Evolutionary conservation across 2,888 invertebrate genomes (phyloP).

Genomic region (Cantharis rustica): DNA sequence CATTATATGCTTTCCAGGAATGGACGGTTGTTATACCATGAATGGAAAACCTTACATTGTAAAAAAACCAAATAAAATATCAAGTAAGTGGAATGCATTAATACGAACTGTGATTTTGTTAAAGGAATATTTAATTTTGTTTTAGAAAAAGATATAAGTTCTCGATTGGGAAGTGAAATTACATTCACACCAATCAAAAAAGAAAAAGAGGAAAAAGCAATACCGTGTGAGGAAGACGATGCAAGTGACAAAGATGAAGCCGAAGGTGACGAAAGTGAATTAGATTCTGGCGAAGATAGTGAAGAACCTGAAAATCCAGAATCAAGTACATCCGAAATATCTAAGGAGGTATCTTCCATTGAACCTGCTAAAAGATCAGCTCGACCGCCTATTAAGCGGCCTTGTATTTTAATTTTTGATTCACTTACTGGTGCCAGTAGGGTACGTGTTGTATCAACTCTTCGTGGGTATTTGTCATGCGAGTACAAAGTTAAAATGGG

Average conservation of each 20-base stretch:
- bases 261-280: conserved; percentile 77
- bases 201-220: conserved; percentile 58
- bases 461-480: conserved; percentile 89
- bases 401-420: conserved; percentile 94
- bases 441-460: conserved; percentile 82
- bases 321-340: conserved; percentile 27
- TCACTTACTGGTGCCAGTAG: conserved; percentile 85
- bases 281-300: conserved; percentile 59
- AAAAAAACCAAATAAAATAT: background rate
- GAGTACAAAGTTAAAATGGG: conserved; percentile 78
- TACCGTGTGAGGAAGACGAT: conserved; percentile 72
- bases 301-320: conserved; percentile 50
- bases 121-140: conserved; percentile 17
- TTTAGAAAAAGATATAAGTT: conserved; percentile 62
- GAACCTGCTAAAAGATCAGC: background rate
- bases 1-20: conserved; percentile 91
- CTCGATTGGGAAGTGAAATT: conserved; percentile 66
- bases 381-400: conserved; percentile 48
- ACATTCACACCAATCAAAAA: conserved; percentile 63
- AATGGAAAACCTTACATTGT: conserved; percentile 61
- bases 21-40: conserved; percentile 72
- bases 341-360: background rate
- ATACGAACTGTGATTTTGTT: background rate
- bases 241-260: conserved; percentile 71
- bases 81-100: conserved; percentile 21